A percentile compares a stretch with the other conserved stretches of the same genome.
Conservation (phyloP, 2,888 invertebrate species). For the Platycheirus rosarum region DNA sequence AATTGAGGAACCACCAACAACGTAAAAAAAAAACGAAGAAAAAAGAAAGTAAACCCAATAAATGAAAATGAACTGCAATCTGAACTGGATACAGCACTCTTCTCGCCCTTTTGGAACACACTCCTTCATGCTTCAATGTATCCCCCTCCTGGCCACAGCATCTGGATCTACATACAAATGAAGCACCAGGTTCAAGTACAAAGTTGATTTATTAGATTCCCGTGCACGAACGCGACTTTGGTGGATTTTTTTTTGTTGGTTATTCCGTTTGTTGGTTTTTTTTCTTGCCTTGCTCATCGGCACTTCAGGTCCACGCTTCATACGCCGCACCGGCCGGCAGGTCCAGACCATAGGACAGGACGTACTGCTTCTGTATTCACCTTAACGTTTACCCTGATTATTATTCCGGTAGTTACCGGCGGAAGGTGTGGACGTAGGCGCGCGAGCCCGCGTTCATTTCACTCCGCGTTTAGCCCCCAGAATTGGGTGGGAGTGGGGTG, state of each 20-base stretch:
- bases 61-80: slow-evolving; percentile 58
- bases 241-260: slow-evolving; percentile 29
- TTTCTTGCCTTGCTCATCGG: slow-evolving; percentile 8
- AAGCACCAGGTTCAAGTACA: slow-evolving; percentile 72
- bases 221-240: slow-evolving; percentile 63
- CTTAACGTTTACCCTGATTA: slow-evolving; percentile 63
- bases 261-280: slow-evolving; percentile 25
- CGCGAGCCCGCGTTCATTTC: slow-evolving; percentile 59
- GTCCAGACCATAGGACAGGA: not conserved
- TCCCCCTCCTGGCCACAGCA: slow-evolving; percentile 7
- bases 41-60: slow-evolving; percentile 28
- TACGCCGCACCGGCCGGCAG: not conserved
- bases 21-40: slow-evolving; percentile 6
- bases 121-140: not conserved
- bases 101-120: not conserved
- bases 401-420: slow-evolving; percentile 68
- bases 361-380: slow-evolving; percentile 66
- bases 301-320: not conserved
- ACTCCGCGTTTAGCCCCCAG: slow-evolving; percentile 21
- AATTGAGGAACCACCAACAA: slow-evolving; percentile 29
- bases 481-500: slow-evolving; percentile 62
- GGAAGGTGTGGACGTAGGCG: slow-evolving; percentile 73
- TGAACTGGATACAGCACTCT: slow-evolving; percentile 42
- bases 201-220: slow-evolving; percentile 73
- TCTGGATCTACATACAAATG: slow-evolving; percentile 50